Evolutionary conservation across 2,113 vertebrate species (phyloP).

Genomic region (Strigops habroptila): DNA sequence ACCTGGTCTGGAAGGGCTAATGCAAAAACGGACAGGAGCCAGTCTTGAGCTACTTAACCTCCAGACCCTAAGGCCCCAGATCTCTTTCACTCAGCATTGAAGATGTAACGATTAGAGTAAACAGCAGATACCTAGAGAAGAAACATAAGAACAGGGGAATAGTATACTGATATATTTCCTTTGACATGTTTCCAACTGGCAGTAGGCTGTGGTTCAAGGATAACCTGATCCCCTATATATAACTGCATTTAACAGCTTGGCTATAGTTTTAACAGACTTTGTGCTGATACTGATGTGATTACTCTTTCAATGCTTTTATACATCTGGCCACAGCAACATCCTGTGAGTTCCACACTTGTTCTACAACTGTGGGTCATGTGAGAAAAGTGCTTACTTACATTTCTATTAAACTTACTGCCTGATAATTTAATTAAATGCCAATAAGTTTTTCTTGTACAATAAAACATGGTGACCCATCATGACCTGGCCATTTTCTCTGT

Average conservation of each 20-base stretch:
- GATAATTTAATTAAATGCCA: neutral
- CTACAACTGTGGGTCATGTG: neutral
- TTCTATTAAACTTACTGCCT: neutral
- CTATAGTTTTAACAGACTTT: neutral
- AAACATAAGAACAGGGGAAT: neutral
- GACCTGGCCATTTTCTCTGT: neutral
- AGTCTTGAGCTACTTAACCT: neutral
- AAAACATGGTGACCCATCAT: neutral
- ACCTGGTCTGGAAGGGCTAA: neutral
- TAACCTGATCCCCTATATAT: neutral
- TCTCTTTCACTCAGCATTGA: neutral
- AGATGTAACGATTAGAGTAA: neutral
- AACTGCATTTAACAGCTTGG: neutral
- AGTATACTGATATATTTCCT: neutral
- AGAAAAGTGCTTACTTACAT: neutral
- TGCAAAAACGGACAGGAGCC: neutral
- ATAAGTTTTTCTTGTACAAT: neutral
- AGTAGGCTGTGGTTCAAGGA: neutral
- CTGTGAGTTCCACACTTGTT: neutral
- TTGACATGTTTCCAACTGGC: neutral
- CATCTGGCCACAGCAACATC: neutral
- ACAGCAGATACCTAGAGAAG: neutral
- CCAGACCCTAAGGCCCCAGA: neutral
- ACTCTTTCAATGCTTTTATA: neutral
- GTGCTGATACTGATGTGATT: neutral